Evolutionary conservation across 2,113 vertebrate genomes (phyloP).

Genomic region (Cynoglossus semilaevis): DNA sequence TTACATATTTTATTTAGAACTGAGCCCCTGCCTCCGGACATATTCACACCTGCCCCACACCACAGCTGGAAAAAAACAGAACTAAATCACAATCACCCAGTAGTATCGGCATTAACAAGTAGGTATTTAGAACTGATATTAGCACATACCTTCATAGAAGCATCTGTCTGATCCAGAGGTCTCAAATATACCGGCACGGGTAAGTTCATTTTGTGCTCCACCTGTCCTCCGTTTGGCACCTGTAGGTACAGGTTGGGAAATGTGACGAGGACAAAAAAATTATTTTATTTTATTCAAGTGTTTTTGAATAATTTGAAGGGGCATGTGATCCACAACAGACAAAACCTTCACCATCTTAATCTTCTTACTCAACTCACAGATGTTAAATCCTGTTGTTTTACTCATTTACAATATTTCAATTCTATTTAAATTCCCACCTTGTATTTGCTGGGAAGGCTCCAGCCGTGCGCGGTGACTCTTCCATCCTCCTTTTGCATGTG

Average conservation of each 20-base stretch:
- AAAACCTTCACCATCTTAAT: too few relatives aligned
- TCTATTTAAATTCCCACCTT: slow-evolving; percentile 82
- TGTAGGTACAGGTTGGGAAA: slow-evolving; percentile 19
- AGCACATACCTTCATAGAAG: slow-evolving; percentile 89
- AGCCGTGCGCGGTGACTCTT: slow-evolving; percentile 88
- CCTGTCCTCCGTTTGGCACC: slow-evolving; percentile 81
- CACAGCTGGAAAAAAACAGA: slow-evolving; percentile 79
- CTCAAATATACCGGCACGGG: slow-evolving; percentile 94
- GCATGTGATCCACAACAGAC: not conserved
- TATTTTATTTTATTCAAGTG: too few relatives aligned
- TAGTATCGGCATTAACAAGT: not conserved
- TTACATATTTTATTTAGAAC: slow-evolving; percentile 71
- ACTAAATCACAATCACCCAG: not conserved
- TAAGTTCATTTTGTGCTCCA: slow-evolving; percentile 91
- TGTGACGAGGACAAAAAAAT: too few relatives aligned
- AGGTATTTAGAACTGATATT: not conserved
- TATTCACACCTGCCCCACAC: slow-evolving; percentile 93
- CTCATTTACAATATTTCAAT: not conserved
- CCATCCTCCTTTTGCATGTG: slow-evolving; percentile 94
- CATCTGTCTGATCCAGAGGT: slow-evolving; percentile 93
- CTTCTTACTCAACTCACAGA: too few relatives aligned
- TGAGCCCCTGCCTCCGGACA: slow-evolving; percentile 79
- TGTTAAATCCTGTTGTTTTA: not conserved
- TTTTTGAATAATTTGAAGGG: not conserved
- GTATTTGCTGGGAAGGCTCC: slow-evolving; percentile 95